A percentile compares a stretch with the other conserved stretches of the same genome.
These are phyloP conservation scores for Nymphalis polychloros DNA, from an alignment of 2,888 invertebrate genomes.

Conservation along the genomic window DNA sequence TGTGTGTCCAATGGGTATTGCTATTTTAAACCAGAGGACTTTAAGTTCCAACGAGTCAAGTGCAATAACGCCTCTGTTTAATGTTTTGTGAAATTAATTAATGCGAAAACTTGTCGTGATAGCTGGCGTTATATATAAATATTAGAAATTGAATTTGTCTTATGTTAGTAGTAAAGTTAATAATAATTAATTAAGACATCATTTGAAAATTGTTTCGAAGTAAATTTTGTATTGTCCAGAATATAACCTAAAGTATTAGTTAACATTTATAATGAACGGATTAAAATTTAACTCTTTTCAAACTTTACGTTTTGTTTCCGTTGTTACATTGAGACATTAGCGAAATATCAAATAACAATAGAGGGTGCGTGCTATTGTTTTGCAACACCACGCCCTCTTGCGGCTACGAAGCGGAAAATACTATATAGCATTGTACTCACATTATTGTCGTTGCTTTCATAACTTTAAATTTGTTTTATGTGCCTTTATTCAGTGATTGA, in stretches of 20 bases:
- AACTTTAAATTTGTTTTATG: background rate
- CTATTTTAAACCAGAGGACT: slow-evolving; percentile 20
- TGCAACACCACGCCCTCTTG: slow-evolving; percentile 33
- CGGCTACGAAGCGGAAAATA: slow-evolving; percentile 43
- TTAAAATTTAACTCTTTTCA: background rate
- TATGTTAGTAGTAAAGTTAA: too few species aligned
- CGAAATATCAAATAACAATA: slow-evolving; percentile 40
- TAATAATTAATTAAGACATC: too few species aligned
- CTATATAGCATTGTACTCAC: slow-evolving; percentile 30
- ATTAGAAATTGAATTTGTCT: too few species aligned
- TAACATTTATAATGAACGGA: too few species aligned
- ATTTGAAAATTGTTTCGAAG: too few species aligned
- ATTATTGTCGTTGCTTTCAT: slow-evolving; percentile 4
- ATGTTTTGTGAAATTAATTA: slow-evolving; percentile 11
- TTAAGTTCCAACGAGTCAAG: slow-evolving; percentile 27
- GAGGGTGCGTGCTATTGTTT: slow-evolving; percentile 38
- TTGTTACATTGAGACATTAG: slow-evolving; percentile 17
- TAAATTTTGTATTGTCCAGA: too few species aligned
- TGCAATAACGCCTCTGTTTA: slow-evolving; percentile 19
- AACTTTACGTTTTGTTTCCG: background rate
- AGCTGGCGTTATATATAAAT: background rate
- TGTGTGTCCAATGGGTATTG: slow-evolving; percentile 25
- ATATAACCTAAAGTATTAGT: too few species aligned
- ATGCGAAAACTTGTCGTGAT: slow-evolving; percentile 1
- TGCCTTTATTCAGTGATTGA: too few species aligned